A percentile compares a stretch with the other conserved stretches of the same genome.
phyloP scores from a whole-genome alignment of 23 tunicate species.

The Halocynthia roretzi region DNA sequence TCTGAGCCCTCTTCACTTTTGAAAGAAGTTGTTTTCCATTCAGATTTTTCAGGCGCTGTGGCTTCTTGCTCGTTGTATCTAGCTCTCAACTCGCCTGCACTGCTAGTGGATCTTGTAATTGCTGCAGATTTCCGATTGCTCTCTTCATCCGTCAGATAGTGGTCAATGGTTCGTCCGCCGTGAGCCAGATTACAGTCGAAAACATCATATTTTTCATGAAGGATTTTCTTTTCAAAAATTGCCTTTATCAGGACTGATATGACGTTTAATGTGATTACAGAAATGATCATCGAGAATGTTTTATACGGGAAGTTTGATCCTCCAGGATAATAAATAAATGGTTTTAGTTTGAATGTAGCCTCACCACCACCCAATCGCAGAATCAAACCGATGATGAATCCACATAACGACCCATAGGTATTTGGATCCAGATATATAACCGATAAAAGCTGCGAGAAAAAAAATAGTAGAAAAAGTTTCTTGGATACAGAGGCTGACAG shows the following conservation, averaged over 20 bases:
- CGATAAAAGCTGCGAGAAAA: constrained; percentile 37
- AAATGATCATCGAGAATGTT: constrained; percentile 42
- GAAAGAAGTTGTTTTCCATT: constrained; percentile 14
- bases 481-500: not conserved
- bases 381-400: constrained; percentile 34
- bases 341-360: constrained; percentile 28
- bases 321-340: constrained; percentile 53
- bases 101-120: constrained; percentile 6
- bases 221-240: constrained; percentile 20
- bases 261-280: constrained; percentile 21
- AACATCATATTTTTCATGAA: constrained; percentile 27
- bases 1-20: not conserved
- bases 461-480: not conserved
- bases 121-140: too few relatives aligned
- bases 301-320: constrained; percentile 37
- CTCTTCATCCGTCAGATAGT: constrained; percentile 15
- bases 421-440: constrained; percentile 67
- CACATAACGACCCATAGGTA: constrained; percentile 63
- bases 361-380: constrained; percentile 84
- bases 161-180: constrained; percentile 40
- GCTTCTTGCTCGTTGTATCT: constrained; percentile 15
- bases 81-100: constrained; percentile 12
- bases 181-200: constrained; percentile 34
- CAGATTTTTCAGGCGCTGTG: not conserved
- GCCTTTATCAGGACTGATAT: constrained; percentile 14